phyloP scores from a whole-genome alignment of 1,140 invertebrate genomes.

The Galendromus occidentalis region DNA sequence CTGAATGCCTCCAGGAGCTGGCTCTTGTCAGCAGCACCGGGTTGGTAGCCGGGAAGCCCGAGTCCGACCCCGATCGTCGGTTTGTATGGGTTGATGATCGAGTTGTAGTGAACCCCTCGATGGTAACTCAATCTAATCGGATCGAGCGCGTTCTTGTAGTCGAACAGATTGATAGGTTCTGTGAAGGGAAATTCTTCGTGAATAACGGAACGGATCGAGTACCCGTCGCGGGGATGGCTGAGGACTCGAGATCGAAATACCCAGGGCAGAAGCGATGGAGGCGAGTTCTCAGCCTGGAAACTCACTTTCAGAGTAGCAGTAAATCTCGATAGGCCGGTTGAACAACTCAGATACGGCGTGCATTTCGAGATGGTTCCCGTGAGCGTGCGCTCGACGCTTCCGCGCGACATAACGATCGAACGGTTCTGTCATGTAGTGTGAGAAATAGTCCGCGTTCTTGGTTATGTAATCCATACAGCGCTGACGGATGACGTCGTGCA shows the following conservation, averaged over 20 bases:
- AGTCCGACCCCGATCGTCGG: constrained; percentile 63
- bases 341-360: constrained; percentile 84
- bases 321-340: constrained; percentile 76
- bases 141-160: constrained; percentile 51
- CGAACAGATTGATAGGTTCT: constrained; percentile 82
- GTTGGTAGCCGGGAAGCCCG: constrained; percentile 60
- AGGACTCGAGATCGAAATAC: no score
- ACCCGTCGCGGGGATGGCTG: neutral
- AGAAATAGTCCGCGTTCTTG: constrained; percentile 71
- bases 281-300: constrained; percentile 5
- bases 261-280: no score
- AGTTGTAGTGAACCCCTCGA: constrained; percentile 72
- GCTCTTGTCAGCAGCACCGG: constrained; percentile 49
- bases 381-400: constrained; percentile 52
- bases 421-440: constrained; percentile 81
- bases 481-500: constrained; percentile 60
- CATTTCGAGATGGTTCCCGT: constrained; percentile 85
- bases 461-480: constrained; percentile 81
- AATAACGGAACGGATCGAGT: constrained; percentile 2
- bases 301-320: constrained; percentile 60
- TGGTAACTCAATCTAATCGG: constrained; percentile 78
- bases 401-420: constrained; percentile 64
- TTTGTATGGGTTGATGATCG: constrained; percentile 62
- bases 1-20: constrained; percentile 54
- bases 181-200: constrained; percentile 16